phyloP scores from a whole-genome alignment of 2,888 invertebrate species.

The Resseliella maxima region DNA sequence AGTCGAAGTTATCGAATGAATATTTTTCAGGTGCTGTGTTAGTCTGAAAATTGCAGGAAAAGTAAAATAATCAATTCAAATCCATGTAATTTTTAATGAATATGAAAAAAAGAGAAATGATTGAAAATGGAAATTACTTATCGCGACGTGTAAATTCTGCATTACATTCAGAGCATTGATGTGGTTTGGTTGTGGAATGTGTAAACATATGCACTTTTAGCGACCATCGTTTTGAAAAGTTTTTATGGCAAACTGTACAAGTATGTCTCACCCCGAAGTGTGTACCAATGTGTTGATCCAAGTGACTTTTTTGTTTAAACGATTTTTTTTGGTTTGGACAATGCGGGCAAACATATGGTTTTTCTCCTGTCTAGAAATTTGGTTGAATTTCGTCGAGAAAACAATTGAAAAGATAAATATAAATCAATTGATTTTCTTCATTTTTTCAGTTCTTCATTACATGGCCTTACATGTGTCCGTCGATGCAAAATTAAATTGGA shows the following conservation, averaged over 20 bases:
- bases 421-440: neutral
- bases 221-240: constrained; percentile 59
- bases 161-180: constrained; percentile 59
- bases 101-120: constrained; percentile 49
- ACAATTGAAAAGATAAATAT: neutral
- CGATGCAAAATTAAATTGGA: constrained; percentile 63
- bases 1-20: constrained; percentile 11
- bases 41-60: too few relatives aligned
- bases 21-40: too few relatives aligned
- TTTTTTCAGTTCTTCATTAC: too few relatives aligned
- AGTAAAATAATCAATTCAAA: neutral
- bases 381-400: neutral
- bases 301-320: constrained; percentile 64
- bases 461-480: constrained; percentile 61
- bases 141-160: constrained; percentile 59
- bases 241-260: constrained; percentile 59
- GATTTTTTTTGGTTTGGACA: constrained; percentile 64
- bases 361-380: constrained; percentile 59
- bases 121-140: constrained; percentile 57
- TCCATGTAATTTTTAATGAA: neutral
- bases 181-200: constrained; percentile 59
- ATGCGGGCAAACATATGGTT: constrained; percentile 62
- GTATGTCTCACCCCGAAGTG: constrained; percentile 61
- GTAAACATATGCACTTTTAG: constrained; percentile 60
- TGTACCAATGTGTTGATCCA: constrained; percentile 64